phyloP scores from a whole-genome alignment of 2,113 vertebrate genomes.

The Colius striatus region DNA sequence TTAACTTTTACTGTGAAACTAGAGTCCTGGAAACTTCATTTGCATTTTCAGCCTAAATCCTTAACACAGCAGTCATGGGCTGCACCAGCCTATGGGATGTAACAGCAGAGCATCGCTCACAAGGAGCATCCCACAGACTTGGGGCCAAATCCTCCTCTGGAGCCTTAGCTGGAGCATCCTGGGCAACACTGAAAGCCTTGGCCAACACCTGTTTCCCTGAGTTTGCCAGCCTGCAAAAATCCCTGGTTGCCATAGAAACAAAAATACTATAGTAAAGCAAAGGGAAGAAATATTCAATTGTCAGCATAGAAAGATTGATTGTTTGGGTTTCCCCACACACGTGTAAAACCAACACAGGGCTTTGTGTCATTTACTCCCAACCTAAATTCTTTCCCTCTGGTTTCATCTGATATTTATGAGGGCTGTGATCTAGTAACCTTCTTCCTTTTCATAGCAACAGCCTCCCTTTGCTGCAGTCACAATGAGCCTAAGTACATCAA shows the following conservation, averaged over 20 bases:
- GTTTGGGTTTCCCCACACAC: slow-evolving; percentile 15
- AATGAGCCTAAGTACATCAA: background rate
- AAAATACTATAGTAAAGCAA: slow-evolving; percentile 61
- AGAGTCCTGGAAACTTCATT: background rate
- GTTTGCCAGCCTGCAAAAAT: slow-evolving; percentile 66
- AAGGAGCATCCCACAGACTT: background rate
- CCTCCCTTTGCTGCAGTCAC: slow-evolving; percentile 12
- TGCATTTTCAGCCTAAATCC: background rate
- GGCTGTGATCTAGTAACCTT: slow-evolving; percentile 11
- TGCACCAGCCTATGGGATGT: accelerated
- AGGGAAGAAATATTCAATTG: slow-evolving; percentile 72
- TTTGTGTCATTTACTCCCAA: slow-evolving; percentile 72
- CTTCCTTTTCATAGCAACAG: background rate
- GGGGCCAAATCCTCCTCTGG: background rate
- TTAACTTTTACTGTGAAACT: background rate
- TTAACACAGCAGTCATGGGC: accelerated
- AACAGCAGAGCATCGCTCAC: accelerated
- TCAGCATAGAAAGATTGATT: slow-evolving; percentile 69
- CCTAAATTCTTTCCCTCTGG: slow-evolving; percentile 57
- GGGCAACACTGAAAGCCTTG: background rate
- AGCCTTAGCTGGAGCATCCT: background rate
- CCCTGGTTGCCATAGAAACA: slow-evolving; percentile 80
- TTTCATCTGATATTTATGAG: slow-evolving; percentile 67
- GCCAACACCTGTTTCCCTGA: background rate
- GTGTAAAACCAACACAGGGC: slow-evolving; percentile 15